These are phyloP conservation scores for Cirrhinus mrigala DNA, from an alignment of 2,797 vertebrate species.

Conservation along the genomic window DNA sequence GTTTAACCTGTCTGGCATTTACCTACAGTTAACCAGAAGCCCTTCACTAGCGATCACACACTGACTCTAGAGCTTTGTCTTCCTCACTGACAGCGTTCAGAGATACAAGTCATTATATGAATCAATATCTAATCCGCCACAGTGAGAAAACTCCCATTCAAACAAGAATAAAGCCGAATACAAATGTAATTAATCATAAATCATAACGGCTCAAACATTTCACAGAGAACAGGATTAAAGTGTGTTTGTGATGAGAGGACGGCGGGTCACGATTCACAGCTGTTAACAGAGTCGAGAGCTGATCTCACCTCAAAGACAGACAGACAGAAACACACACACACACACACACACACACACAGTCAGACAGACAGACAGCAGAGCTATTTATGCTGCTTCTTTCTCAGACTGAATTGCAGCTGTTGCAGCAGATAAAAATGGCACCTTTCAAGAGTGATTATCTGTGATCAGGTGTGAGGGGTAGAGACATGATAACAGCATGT, in stretches of 20 bases:
- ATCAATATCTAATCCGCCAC: conserved; percentile 12
- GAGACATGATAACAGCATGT: conserved; percentile 59
- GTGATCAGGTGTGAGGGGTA: conserved; percentile 68
- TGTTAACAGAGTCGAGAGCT: conserved; percentile 3
- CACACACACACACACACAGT: conserved; percentile 10
- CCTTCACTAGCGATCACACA: background rate
- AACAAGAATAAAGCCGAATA: background rate
- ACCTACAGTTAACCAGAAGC: conserved; percentile 52
- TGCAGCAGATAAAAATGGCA: conserved; percentile 75
- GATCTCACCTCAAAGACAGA: background rate
- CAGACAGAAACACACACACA: background rate
- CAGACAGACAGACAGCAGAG: conserved; percentile 41
- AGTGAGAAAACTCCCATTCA: background rate
- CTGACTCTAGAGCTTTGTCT: background rate
- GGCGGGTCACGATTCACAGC: background rate
- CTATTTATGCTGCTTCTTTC: conserved; percentile 70
- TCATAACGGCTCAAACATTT: background rate
- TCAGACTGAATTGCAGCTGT: conserved; percentile 81
- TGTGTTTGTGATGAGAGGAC: conserved; percentile 23
- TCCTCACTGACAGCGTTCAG: conserved; percentile 7
- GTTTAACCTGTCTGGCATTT: conserved; percentile 66
- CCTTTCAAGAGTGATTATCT: conserved; percentile 74
- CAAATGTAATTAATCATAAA: conserved; percentile 31
- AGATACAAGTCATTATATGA: background rate
- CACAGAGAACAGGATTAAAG: background rate